Evolutionary conservation across 2,888 invertebrate species (phyloP), one percentile per base, ranked within the genome.

Genomic region (Teinopalpus imperialis): DNA sequence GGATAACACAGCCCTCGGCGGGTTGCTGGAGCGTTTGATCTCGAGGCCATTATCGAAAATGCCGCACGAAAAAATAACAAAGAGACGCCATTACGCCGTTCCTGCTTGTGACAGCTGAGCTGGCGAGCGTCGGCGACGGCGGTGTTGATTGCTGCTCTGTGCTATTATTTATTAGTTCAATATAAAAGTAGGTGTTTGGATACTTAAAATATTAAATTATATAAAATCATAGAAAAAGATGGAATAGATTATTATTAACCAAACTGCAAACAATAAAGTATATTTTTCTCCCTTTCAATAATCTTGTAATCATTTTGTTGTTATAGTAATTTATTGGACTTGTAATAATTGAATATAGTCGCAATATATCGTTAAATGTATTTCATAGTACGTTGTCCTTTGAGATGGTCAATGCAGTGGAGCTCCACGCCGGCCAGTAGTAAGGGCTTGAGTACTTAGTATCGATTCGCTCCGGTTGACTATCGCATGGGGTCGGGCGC

Each of bases 401-500:
- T 34, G 23, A 31, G 30, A 30, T 4, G 14, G 3, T 13, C 21
- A 3, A 13, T 21, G 34, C 20, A 21, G 12, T 20, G 30, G 12
- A 29, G 21, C 8, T 12, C 12, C 8, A 8, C 3, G 13, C 12
- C 21, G 18, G 23, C 34, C 21, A 34, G 23, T 43, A 43, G 47
- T 42, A 49, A 57, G 50, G 56, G 49, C 56, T 52, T 55, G 56
- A 30, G 13, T 24, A 9, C 12, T n/a, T n/a, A n/a, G 16, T 57
- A 63, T 63, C 58, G 57, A 51, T 56, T 59, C 55, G 53, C 16
- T 34, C 18, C 26, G 53, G 62, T 72, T 71, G 71, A 66, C 63
- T 66, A 68, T 70, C 62, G 63, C 50, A 49, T 51, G 60, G 66
- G 59, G 71, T 71, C 76, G 59, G 43, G 13, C 41, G 62, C 77